Conservation (phyloP, 2,113 vertebrate species). For the Heterocephalus glaber region DNA sequence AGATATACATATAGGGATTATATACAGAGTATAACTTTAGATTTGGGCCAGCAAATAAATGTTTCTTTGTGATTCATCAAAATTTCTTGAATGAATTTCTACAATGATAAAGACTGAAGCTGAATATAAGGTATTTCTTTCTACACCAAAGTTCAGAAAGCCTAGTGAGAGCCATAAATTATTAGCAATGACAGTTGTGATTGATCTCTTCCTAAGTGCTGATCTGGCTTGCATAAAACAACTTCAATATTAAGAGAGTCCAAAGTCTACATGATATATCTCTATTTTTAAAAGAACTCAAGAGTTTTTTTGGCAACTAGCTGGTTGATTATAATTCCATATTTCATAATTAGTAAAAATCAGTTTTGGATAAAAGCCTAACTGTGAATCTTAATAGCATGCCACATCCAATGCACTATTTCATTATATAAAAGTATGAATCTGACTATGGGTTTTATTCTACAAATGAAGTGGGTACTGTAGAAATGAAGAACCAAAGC, state of each 20-base stretch:
- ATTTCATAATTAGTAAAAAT: constrained; percentile 12
- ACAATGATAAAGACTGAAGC: background rate
- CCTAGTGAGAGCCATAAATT: background rate
- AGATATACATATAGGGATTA: background rate
- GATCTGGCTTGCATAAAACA: background rate
- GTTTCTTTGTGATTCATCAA: constrained; percentile 10
- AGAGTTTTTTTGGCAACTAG: background rate
- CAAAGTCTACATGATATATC: background rate
- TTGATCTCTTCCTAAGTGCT: background rate
- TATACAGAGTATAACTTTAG: background rate
- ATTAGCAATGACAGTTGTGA: background rate
- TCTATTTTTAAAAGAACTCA: background rate
- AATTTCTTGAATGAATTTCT: constrained; percentile 38
- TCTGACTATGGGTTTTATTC: background rate
- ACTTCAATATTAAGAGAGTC: background rate
- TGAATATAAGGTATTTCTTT: constrained; percentile 21
- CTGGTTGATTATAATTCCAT: background rate
- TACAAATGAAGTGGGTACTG: background rate
- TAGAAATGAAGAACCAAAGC: background rate
- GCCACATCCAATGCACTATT: background rate
- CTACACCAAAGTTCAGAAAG: background rate
- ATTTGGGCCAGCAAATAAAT: background rate
- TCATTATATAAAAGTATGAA: background rate
- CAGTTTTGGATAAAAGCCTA: background rate
- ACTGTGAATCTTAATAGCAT: background rate